Percentiles rank a stretch among this genome's conserved stretches.
Evolutionary conservation across 2,113 vertebrate genomes (phyloP).

Genomic region (Catharus fuscescens): DNA sequence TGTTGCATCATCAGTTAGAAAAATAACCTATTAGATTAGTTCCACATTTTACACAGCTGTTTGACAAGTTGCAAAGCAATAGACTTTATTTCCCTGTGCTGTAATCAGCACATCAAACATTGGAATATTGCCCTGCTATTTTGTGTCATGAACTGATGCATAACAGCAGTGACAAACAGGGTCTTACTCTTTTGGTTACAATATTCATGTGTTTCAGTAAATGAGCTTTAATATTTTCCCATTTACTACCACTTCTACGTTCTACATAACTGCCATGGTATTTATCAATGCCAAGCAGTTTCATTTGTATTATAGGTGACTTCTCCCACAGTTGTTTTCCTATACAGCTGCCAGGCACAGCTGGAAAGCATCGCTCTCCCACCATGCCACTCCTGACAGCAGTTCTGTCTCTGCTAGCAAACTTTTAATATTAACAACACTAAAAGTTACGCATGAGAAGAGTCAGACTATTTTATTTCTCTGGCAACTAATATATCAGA

Average conservation of each 20-base stretch:
- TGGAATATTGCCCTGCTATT: not conserved
- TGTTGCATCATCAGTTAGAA: not conserved
- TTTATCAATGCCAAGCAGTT: not conserved
- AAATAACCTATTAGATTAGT: not conserved
- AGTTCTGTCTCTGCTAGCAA: not conserved
- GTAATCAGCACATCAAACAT: not conserved
- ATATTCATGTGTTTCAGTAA: not conserved
- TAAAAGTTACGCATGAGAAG: not conserved
- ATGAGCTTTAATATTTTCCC: not conserved
- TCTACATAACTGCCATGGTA: not conserved
- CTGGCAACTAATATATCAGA: not conserved
- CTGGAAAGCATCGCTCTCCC: accelerated
- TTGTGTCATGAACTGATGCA: accelerated
- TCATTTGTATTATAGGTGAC: not conserved
- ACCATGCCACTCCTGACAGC: accelerated
- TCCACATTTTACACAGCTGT: conserved; percentile 40
- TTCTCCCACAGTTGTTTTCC: not conserved
- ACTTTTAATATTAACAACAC: not conserved
- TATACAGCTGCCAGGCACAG: not conserved
- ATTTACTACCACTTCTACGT: not conserved
- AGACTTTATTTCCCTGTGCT: conserved; percentile 13
- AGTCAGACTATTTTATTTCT: not conserved
- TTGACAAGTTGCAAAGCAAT: conserved; percentile 33
- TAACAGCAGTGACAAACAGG: not conserved
- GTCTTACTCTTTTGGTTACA: not conserved